Percentiles rank a stretch among this genome's conserved stretches.
These are phyloP conservation scores for Sarcophaga carnaria DNA, from an alignment of 2,888 invertebrate species.

Conservation along the genomic window DNA sequence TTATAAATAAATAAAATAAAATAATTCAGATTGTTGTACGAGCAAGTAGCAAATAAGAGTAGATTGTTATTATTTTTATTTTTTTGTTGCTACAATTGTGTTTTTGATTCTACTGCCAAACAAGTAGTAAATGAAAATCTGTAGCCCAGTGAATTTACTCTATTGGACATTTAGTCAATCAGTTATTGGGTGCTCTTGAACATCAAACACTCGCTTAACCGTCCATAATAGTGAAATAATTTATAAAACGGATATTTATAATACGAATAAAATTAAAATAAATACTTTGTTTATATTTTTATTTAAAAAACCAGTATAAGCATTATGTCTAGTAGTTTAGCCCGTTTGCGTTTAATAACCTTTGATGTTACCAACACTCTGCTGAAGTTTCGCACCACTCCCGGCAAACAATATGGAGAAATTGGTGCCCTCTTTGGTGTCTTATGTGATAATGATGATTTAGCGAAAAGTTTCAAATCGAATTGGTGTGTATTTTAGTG, in stretches of 20 bases:
- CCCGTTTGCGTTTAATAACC: slow-evolving; percentile 85
- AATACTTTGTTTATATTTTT: background rate
- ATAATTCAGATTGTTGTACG: slow-evolving; percentile 39
- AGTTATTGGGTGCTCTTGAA: slow-evolving; percentile 48
- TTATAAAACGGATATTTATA: background rate
- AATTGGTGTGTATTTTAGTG: slow-evolving; percentile 83
- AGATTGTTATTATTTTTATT: background rate
- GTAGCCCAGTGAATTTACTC: slow-evolving; percentile 19
- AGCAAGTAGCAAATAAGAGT: slow-evolving; percentile 19
- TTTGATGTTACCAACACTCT: slow-evolving; percentile 95
- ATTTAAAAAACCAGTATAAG: background rate
- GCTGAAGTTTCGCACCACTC: slow-evolving; percentile 86
- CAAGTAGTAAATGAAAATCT: background rate
- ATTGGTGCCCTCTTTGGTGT: slow-evolving; percentile 88
- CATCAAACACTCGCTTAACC: slow-evolving; percentile 27
- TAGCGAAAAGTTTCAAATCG: slow-evolving; percentile 85
- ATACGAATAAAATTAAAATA: background rate
- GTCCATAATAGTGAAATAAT: slow-evolving; percentile 5
- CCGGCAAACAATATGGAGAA: slow-evolving; percentile 89
- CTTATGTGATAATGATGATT: slow-evolving; percentile 83
- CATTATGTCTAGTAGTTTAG: slow-evolving; percentile 76
- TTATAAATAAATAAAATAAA: slow-evolving; percentile 23
- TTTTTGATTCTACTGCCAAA: slow-evolving; percentile 16
- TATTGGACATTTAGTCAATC: slow-evolving; percentile 28
- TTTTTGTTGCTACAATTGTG: slow-evolving; percentile 25